Conservation (phyloP, 2,113 vertebrate species). For the Zootoca vivipara region DNA sequence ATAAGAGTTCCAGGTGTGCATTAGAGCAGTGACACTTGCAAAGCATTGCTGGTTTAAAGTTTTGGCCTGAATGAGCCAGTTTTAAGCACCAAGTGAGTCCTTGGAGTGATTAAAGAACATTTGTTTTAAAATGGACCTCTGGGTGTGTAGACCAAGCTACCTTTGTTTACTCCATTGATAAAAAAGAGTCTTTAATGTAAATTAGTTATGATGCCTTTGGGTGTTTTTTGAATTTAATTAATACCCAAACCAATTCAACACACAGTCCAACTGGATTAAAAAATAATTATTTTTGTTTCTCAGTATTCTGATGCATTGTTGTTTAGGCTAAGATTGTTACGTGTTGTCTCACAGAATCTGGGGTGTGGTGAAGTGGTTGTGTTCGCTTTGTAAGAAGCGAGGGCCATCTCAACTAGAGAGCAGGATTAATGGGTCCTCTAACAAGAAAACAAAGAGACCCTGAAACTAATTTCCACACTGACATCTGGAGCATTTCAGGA, state of each 20-base stretch:
- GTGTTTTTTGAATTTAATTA: background rate
- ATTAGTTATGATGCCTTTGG: background rate
- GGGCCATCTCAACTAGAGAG: slow-evolving; percentile 4
- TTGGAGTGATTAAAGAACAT: background rate
- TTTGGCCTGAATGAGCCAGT: background rate
- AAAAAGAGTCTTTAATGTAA: background rate
- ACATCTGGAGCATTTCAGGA: slow-evolving; percentile 36
- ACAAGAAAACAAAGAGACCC: slow-evolving; percentile 45
- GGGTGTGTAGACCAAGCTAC: background rate
- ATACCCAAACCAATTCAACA: slow-evolving; percentile 3
- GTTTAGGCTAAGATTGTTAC: background rate
- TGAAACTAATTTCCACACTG: slow-evolving; percentile 49
- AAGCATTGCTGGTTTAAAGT: background rate
- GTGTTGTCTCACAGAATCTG: background rate
- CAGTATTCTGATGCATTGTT: background rate
- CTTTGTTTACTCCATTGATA: background rate
- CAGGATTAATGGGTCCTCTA: slow-evolving; percentile 40
- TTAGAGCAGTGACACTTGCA: background rate
- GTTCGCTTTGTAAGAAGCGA: slow-evolving; percentile 39
- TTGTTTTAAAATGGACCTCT: background rate
- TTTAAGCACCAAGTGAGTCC: background rate
- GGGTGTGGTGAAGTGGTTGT: slow-evolving; percentile 6
- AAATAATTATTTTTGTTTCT: background rate
- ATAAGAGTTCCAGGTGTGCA: background rate
- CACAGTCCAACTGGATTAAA: background rate